These are phyloP conservation scores for Pluvialis apricaria DNA, from an alignment of 2,113 vertebrate species.

Conservation along the genomic window DNA sequence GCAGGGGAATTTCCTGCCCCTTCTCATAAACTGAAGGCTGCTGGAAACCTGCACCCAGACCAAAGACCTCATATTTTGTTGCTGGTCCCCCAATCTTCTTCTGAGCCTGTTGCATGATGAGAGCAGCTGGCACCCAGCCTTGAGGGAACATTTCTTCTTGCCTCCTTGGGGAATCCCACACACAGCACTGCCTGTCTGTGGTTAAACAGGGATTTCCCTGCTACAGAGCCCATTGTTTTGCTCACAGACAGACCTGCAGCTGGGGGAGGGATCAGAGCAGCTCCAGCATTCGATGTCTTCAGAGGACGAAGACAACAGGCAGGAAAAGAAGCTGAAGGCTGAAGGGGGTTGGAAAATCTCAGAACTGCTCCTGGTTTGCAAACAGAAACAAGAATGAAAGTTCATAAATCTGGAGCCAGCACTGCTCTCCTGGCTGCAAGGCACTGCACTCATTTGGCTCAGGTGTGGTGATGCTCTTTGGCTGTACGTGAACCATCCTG, in stretches of 20 bases:
- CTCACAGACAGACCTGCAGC: neutral
- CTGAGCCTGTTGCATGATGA: neutral
- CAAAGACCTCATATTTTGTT: neutral
- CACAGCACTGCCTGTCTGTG: neutral
- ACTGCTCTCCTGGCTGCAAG: neutral
- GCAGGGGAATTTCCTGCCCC: neutral
- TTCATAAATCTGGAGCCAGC: neutral
- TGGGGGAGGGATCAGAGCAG: fast-evolving
- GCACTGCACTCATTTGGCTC: neutral
- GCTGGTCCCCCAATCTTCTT: neutral
- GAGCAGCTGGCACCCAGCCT: neutral
- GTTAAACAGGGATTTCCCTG: neutral
- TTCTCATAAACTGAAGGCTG: neutral
- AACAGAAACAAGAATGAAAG: neutral
- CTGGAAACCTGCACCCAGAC: neutral
- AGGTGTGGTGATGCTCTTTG: neutral
- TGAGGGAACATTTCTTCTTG: neutral
- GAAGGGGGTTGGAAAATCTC: neutral
- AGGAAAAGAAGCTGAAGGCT: neutral
- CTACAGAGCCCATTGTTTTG: neutral
- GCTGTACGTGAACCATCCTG: neutral
- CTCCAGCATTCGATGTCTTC: neutral
- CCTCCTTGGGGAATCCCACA: neutral
- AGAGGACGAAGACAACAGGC: neutral
- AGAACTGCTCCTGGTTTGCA: neutral